phyloP scores from a whole-genome alignment of 2,113 vertebrate genomes.

The Epinephelus lanceolatus region DNA sequence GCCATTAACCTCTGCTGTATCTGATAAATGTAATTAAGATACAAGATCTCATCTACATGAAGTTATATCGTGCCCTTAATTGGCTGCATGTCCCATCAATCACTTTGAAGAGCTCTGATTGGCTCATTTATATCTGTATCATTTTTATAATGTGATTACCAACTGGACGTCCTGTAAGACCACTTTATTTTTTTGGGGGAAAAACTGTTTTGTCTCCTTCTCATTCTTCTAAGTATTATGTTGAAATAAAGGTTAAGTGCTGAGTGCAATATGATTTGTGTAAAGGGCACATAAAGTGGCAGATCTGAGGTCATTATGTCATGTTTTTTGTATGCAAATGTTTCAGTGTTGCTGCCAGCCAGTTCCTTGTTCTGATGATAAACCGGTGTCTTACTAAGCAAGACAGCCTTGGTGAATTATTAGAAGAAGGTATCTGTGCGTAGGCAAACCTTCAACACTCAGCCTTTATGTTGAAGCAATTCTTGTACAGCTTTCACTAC shows the following conservation, averaged over 20 bases:
- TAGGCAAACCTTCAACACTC: conserved; percentile 41
- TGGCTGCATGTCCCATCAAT: conserved; percentile 53
- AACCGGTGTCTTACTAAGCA: conserved; percentile 32
- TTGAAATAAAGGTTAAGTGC: conserved; percentile 26
- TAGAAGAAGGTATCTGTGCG: conserved; percentile 33
- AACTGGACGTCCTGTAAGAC: conserved; percentile 19
- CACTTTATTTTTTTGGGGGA: conserved; percentile 33
- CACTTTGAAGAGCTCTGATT: conserved; percentile 41
- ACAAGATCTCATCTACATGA: conserved; percentile 42
- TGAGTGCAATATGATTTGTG: conserved; percentile 58
- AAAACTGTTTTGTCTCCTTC: background rate
- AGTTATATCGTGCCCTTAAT: conserved; percentile 47
- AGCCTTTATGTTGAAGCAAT: conserved; percentile 53
- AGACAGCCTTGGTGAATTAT: conserved; percentile 25
- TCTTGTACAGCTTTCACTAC: conserved; percentile 58
- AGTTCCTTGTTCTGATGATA: conserved; percentile 34
- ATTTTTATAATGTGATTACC: conserved; percentile 20
- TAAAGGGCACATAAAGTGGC: conserved; percentile 54
- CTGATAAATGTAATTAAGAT: conserved; percentile 58
- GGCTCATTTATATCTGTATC: conserved; percentile 29
- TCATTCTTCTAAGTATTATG: conserved; percentile 17
- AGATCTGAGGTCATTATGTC: conserved; percentile 46
- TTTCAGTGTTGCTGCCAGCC: conserved; percentile 17
- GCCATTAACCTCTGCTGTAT: conserved; percentile 49
- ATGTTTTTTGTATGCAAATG: conserved; percentile 40